phyloP scores from a whole-genome alignment of 2,797 vertebrate species.

The Lates japonicus region DNA sequence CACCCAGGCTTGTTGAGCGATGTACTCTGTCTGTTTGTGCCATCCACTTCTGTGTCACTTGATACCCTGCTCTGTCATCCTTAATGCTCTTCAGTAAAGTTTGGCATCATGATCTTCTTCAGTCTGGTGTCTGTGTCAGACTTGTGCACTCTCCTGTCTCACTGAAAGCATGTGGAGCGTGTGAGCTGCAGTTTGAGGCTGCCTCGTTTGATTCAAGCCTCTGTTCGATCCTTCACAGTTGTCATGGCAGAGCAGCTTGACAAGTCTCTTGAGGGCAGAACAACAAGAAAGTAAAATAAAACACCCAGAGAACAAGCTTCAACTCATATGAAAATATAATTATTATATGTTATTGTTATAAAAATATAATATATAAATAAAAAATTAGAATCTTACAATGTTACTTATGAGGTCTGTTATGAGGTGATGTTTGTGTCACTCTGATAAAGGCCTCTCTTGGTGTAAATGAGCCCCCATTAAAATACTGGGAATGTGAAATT shows the following conservation, averaged over 20 bases:
- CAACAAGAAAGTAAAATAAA: not conserved
- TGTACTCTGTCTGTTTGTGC: not conserved
- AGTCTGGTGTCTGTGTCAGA: slow-evolving; percentile 7
- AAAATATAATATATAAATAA: too few species aligned
- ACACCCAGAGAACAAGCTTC: not conserved
- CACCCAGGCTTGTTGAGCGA: not conserved
- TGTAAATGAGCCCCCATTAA: slow-evolving; percentile 32
- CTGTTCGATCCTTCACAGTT: slow-evolving; percentile 16
- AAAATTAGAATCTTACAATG: too few species aligned
- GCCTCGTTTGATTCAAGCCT: slow-evolving; percentile 28
- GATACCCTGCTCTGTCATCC: not conserved
- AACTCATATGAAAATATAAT: not conserved
- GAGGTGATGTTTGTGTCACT: slow-evolving; percentile 6
- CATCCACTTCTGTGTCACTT: not conserved
- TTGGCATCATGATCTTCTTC: not conserved
- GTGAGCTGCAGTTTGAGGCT: slow-evolving; percentile 16
- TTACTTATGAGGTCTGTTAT: not conserved
- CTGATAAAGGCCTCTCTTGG: not conserved
- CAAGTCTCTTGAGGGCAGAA: slow-evolving; percentile 20
- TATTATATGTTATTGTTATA: too few species aligned
- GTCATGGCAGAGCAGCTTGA: slow-evolving; percentile 26
- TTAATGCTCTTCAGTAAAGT: not conserved
- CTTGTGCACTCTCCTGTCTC: not conserved
- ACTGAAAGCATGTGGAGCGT: not conserved
- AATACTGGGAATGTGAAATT: slow-evolving; percentile 17